A percentile compares a stretch with the other conserved stretches of the same genome.
phyloP scores from a whole-genome alignment of 2,797 vertebrate species.

The Mycteria americana region DNA sequence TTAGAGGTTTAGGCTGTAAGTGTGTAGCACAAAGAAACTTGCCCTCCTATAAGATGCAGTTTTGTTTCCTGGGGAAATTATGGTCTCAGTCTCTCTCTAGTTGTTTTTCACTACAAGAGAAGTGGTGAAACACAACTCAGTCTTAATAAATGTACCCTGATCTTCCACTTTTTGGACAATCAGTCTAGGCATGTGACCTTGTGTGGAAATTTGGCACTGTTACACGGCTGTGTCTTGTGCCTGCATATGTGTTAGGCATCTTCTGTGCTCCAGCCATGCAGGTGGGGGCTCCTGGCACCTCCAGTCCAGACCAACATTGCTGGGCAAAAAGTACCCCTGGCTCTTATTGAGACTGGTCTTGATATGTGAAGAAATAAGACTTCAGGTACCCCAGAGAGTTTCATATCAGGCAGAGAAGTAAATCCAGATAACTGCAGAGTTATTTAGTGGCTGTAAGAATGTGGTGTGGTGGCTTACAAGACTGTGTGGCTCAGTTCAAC shows the following conservation, averaged over 20 bases:
- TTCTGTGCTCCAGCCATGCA: neutral
- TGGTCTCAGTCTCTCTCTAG: neutral
- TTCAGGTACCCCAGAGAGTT: neutral
- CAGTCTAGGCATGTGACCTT: neutral
- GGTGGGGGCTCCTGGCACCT: neutral
- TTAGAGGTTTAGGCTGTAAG: neutral
- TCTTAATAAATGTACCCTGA: neutral
- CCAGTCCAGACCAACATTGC: neutral
- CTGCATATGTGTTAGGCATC: accelerated
- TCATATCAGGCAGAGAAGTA: neutral
- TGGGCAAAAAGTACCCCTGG: neutral
- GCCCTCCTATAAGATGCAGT: neutral
- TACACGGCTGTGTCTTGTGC: neutral
- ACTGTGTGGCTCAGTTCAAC: neutral
- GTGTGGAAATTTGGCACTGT: neutral
- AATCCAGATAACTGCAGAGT: neutral
- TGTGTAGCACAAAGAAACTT: neutral
- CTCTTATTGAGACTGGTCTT: neutral
- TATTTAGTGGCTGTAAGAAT: neutral
- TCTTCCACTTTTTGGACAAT: neutral
- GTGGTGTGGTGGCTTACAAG: too few species aligned
- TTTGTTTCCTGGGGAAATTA: neutral
- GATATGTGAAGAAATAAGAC: neutral
- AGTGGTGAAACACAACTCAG: neutral
- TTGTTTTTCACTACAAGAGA: neutral